Base-by-base conservation (phyloP, 2,888 invertebrate species). In the Nephrotoma flavescens region DNA sequence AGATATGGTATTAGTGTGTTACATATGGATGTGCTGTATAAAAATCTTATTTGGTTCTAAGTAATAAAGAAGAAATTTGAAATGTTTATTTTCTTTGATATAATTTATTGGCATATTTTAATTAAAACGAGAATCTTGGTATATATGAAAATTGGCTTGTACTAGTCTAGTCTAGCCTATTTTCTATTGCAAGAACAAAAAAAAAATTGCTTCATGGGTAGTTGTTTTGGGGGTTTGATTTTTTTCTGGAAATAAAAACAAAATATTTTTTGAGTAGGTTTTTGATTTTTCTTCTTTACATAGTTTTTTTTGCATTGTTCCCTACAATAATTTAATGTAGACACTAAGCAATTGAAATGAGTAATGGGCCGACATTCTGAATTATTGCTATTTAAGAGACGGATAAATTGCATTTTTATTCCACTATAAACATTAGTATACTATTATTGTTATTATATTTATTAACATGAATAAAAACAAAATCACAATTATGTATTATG, bases 291-390 rank as follows among this genome's bases (percentile, higher is more conserved):
- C 71, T 71, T 71, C 3, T 0, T 31, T 71, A 31, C 5, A 71
- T 71, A 71, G 19, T 84, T 84, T 19, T 84, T 19, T 19, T 84
- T 84, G n/a, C 84, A 84, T 84, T 84, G 84, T 84, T 84, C 84
- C 84, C 42, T 84, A 15, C 42, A 42, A 84, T 84, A 84, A 42
- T 84, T 42, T 84, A 71, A 71, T 84, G 84, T 85, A 85, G 85
- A 85, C 85, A 85, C 19, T 45, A 85, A 85, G 85, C 85, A 85
- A 85, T 85, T 85, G 85, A 44, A 85, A 85, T 85, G 85, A 85
- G 42, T 85, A 85, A 85, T 85, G 85, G 85, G 42, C 85, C 84
- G 84, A 84, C 84, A 84, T 84, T 84, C 84, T 42, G 42, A 84
- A 84, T 84, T 84, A 84, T 84, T 41, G 42, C 15, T 42, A 84